These are phyloP conservation scores for Clarias pachynema DNA, from an alignment of 2,797 vertebrate genomes.

Conservation along the genomic window DNA sequence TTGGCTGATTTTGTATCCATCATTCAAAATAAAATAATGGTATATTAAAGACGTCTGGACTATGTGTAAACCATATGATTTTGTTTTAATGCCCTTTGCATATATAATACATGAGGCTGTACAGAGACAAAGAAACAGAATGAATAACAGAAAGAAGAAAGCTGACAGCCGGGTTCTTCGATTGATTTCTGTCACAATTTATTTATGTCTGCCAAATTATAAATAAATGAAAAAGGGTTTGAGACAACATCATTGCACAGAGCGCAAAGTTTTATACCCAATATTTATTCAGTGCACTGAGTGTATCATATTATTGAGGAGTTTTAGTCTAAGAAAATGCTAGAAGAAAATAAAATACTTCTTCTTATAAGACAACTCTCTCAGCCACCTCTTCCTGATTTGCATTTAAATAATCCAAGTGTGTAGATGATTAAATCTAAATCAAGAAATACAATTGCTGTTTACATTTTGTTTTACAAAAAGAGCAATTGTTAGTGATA, in stretches of 20 bases:
- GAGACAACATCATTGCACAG: constrained; percentile 29
- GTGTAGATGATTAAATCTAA: neutral
- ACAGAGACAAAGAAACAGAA: constrained; percentile 11
- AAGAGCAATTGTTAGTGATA: neutral
- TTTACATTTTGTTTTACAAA: neutral
- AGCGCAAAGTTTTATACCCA: constrained; percentile 41
- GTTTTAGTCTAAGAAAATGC: neutral
- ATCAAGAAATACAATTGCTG: constrained; percentile 6
- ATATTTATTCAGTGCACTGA: constrained; percentile 47
- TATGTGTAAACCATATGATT: neutral
- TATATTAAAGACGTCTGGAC: constrained; percentile 5
- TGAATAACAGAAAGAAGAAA: neutral
- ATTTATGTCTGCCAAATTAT: neutral
- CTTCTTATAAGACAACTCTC: neutral
- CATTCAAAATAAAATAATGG: neutral
- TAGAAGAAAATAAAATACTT: constrained; percentile 1
- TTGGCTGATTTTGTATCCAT: neutral
- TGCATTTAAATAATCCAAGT: constrained; percentile 2
- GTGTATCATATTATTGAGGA: constrained; percentile 9
- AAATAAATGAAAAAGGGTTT: constrained; percentile 4
- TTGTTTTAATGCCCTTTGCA: neutral
- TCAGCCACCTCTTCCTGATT: neutral
- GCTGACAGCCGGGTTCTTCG: neutral
- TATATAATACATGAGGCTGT: neutral
- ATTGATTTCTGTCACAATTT: constrained; percentile 1